These are phyloP conservation scores for Drosophila peninsularis DNA, from an alignment of 2,888 invertebrate species.

Conservation along the genomic window DNA sequence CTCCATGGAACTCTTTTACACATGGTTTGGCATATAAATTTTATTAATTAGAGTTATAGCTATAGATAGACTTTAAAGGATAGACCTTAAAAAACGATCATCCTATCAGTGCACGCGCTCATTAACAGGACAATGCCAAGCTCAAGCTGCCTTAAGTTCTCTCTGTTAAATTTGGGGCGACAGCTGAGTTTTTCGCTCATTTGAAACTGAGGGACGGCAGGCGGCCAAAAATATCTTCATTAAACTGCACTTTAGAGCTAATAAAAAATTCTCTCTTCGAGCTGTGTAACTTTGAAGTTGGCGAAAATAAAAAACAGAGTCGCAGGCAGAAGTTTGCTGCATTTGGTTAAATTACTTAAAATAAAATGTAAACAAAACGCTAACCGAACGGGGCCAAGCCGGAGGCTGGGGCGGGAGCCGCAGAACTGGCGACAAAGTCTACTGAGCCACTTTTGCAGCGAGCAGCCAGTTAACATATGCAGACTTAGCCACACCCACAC, in stretches of 20 bases:
- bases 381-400: constrained; percentile 26
- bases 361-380: constrained; percentile 57
- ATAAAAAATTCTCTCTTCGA: constrained; percentile 50
- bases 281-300: constrained; percentile 15
- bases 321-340: constrained; percentile 35
- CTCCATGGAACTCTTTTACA: no score
- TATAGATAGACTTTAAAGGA: no score
- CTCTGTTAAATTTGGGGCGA: constrained; percentile 12
- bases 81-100: no score
- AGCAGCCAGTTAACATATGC: constrained; percentile 73
- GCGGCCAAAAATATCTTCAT: constrained; percentile 45
- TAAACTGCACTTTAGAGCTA: constrained; percentile 60
- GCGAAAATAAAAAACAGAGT: constrained; percentile 5
- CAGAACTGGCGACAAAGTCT: constrained; percentile 47
- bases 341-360: constrained; percentile 73
- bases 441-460: constrained; percentile 67
- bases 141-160: background rate
- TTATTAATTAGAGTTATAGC: no score
- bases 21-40: no score
- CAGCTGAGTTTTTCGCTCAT: constrained; percentile 10
- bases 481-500: constrained; percentile 59
- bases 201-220: background rate
- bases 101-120: no score
- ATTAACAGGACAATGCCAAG: no score
- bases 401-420: constrained; percentile 2